A percentile compares a stretch with the other conserved stretches of the same genome.
phyloP scores from a whole-genome alignment of 2,113 vertebrate genomes.

The Typhlomys cinereus region DNA sequence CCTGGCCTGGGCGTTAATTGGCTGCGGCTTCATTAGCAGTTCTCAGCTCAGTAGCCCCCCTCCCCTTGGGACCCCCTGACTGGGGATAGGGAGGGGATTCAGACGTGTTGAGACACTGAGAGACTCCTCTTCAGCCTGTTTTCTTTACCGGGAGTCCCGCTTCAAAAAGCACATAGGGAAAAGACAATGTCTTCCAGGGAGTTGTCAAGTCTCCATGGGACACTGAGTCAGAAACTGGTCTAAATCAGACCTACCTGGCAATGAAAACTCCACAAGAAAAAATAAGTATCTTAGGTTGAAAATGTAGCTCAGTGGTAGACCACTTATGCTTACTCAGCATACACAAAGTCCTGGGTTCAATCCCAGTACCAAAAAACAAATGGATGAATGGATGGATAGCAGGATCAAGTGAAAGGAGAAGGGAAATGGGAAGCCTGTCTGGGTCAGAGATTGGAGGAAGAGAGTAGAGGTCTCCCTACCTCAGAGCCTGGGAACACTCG shows the following conservation, averaged over 20 bases:
- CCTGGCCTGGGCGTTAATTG: slow-evolving; percentile 76
- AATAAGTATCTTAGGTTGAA: not conserved
- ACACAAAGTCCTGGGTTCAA: not conserved
- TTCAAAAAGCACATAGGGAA: not conserved
- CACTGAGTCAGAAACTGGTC: slow-evolving; percentile 33
- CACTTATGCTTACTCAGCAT: not conserved
- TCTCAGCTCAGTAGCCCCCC: slow-evolving; percentile 64
- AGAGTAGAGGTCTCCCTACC: not conserved
- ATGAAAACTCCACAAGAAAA: slow-evolving; percentile 2
- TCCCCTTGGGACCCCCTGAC: slow-evolving; percentile 66
- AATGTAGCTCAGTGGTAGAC: too few species aligned
- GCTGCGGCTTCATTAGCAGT: slow-evolving; percentile 75
- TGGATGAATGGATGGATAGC: not conserved
- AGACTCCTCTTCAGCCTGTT: not conserved
- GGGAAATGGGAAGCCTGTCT: slow-evolving; percentile 1
- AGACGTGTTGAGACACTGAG: slow-evolving; percentile 57
- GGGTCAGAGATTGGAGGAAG: not conserved
- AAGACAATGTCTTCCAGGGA: not conserved
- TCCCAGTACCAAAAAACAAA: not conserved
- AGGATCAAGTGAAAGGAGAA: not conserved
- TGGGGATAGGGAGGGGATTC: slow-evolving; percentile 68
- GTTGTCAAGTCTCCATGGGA: not conserved
- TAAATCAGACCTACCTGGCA: not conserved
- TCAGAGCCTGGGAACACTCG: not conserved
- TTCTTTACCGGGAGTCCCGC: not conserved